Base-by-base conservation (phyloP, 1,140 invertebrate genomes). In the Adelges cooleyi region DNA sequence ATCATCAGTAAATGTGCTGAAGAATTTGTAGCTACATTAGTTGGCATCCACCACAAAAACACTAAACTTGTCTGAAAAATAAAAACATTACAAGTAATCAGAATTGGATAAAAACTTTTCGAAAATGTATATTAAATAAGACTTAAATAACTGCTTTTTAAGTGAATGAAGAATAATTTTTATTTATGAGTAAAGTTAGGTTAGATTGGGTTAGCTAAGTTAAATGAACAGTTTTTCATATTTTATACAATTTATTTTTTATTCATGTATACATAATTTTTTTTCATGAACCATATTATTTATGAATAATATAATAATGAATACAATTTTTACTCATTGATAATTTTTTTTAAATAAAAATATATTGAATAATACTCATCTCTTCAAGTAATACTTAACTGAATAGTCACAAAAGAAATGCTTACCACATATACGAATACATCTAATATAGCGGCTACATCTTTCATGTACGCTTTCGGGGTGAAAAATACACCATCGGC, bases 401-500 rank as follows among this genome's bases (percentile, higher is more conserved):
- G n/a, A n/a, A n/a, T n/a, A n/a, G n/a, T n/a, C n/a, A n/a, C 20
- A 40, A 22, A 59, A 54, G 2, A 40, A 48, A n/a, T n/a, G 77
- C 82, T 81, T 81, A 96, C 95, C 69, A 92, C 82, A 74, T 95
- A 99, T 72, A 99, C 98, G 73, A 98, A 98, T 20, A 99, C 85
- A 76, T 99, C 96, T 59, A 99, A 78, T 22, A 96, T 84, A 1
- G 95, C 95, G 38, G 95, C 94, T 51, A 95, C 92, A 75, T 99
- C 95, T 77, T 95, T 94, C 13, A 99, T 87, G 69, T 98, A 89
- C 1, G 96, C 96, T 77, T 99, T 98, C 0, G 97, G 97, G 10
- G 97, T 99, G 72, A 99, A 99, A 72, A 99, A 92, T 20, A 99
- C 78, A 18, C 97, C 97, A 79, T 99, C 93, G 0, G 97, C 95